A percentile compares a stretch with the other conserved stretches of the same genome.
phyloP scores from a whole-genome alignment of 1,140 invertebrate species.

The Macrocentrus cingulum region DNA sequence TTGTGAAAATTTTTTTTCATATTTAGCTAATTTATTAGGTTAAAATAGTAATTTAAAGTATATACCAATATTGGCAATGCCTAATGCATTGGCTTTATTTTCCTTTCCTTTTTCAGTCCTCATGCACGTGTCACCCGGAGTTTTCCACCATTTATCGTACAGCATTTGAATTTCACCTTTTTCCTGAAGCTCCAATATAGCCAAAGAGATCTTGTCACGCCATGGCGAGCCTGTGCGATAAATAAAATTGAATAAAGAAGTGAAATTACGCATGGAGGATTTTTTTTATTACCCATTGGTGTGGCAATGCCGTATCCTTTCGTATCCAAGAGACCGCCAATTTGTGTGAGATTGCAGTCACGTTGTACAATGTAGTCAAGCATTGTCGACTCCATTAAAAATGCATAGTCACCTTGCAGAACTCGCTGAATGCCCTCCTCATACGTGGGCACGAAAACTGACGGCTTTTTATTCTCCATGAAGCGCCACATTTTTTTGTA shows the following conservation, averaged over 20 bases:
- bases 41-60: too few species aligned
- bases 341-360: slow-evolving; percentile 92
- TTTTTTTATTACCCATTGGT: slow-evolving; percentile 53
- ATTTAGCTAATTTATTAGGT: too few species aligned
- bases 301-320: slow-evolving; percentile 75
- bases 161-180: slow-evolving; percentile 71
- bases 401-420: slow-evolving; percentile 81
- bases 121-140: slow-evolving; percentile 67
- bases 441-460: slow-evolving; percentile 73
- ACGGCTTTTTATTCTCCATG: slow-evolving; percentile 75
- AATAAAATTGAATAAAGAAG: slow-evolving; percentile 10
- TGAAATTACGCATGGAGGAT: neutral
- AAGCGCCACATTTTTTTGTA: slow-evolving; percentile 88
- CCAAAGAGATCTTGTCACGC: slow-evolving; percentile 74
- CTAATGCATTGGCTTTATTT: slow-evolving; percentile 76
- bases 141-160: slow-evolving; percentile 79
- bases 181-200: slow-evolving; percentile 76
- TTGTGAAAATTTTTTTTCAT: too few species aligned
- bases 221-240: slow-evolving; percentile 68
- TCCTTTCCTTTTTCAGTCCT: slow-evolving; percentile 70
- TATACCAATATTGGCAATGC: slow-evolving; percentile 83
- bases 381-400: slow-evolving; percentile 93
- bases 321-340: slow-evolving; percentile 85
- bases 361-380: slow-evolving; percentile 86
- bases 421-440: slow-evolving; percentile 80